Evolutionary conservation across 2,797 vertebrate species (phyloP).

Genomic region (Ptychadena robeensis): DNA sequence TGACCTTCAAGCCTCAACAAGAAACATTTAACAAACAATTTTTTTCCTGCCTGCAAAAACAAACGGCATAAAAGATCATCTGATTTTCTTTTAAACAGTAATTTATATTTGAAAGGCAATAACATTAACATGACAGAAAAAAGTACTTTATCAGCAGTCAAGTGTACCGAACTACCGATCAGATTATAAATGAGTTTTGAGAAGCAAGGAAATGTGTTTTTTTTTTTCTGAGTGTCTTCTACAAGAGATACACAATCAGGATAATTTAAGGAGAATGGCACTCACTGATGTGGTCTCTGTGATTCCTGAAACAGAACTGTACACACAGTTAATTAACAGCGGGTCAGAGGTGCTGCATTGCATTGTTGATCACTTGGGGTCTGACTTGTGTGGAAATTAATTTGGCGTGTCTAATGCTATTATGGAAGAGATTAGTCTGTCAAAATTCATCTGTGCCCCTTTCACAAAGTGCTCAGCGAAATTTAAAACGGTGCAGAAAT

Average conservation of each 20-base stretch:
- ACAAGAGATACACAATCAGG: constrained; percentile 32
- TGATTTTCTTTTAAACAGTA: constrained; percentile 33
- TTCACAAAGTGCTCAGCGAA: constrained; percentile 63
- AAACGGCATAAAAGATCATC: constrained; percentile 13
- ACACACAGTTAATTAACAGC: constrained; percentile 63
- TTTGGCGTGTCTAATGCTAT: constrained; percentile 66
- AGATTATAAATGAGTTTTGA: constrained; percentile 53
- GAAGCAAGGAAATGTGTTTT: constrained; percentile 27
- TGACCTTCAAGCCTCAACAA: constrained; percentile 12
- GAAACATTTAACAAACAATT: constrained; percentile 1
- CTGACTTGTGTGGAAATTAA: constrained; percentile 67
- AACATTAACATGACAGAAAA: constrained; percentile 8
- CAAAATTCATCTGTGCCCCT: constrained; percentile 67
- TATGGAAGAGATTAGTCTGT: constrained; percentile 66
- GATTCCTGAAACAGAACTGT: constrained; percentile 60
- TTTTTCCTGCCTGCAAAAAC: background rate
- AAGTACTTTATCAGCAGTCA: constrained; percentile 41
- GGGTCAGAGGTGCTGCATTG: constrained; percentile 64
- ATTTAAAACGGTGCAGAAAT: constrained; percentile 43
- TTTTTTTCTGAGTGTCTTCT: constrained; percentile 32
- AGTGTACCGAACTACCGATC: constrained; percentile 27
- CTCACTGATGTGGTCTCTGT: background rate
- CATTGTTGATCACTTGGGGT: constrained; percentile 66
- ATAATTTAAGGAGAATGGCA: constrained; percentile 57
- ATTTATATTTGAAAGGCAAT: constrained; percentile 50